Evolutionary conservation across 37 sponge, comb jelly and placozoan genomes (phyloP).

Genomic region (Eunapius fragilis): DNA sequence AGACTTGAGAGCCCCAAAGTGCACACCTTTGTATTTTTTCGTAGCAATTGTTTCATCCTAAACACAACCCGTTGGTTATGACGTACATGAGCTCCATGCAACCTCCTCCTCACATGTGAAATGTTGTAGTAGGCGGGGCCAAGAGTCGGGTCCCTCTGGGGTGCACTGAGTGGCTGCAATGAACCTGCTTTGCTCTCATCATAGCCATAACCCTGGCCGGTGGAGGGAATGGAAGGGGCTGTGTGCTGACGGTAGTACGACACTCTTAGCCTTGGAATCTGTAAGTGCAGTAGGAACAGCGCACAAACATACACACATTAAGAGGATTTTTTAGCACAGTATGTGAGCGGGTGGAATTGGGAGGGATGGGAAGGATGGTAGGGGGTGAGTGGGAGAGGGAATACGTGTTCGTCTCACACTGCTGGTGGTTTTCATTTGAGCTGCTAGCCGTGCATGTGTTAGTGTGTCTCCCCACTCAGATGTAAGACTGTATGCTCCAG

Average conservation of each 20-base stretch:
- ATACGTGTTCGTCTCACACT: background rate
- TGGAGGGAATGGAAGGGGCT: conserved; percentile 91
- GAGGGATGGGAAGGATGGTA: background rate
- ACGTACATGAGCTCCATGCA: background rate
- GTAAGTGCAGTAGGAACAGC: background rate
- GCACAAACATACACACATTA: too few relatives aligned
- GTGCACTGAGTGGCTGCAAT: conserved; percentile 77
- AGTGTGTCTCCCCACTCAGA: conserved; percentile 48
- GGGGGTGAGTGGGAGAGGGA: background rate
- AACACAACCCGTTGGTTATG: background rate
- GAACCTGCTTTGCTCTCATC: conserved; percentile 76
- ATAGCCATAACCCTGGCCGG: conserved; percentile 87
- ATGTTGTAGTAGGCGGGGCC: conserved; percentile 96
- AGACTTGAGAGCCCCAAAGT: conserved; percentile 67
- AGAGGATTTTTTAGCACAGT: too few relatives aligned
- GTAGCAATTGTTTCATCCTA: conserved; percentile 59
- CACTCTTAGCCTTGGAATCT: conserved; percentile 33
- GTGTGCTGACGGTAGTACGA: conserved; percentile 71
- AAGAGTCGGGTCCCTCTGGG: conserved; percentile 72
- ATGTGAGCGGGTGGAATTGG: background rate
- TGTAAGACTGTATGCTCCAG: conserved; percentile 81
- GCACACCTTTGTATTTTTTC: conserved; percentile 86
- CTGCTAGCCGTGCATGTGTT: background rate
- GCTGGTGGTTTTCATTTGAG: background rate
- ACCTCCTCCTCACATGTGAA: conserved; percentile 27